Conservation (phyloP, 2,888 invertebrate species). For the Lamproptera curius region DNA sequence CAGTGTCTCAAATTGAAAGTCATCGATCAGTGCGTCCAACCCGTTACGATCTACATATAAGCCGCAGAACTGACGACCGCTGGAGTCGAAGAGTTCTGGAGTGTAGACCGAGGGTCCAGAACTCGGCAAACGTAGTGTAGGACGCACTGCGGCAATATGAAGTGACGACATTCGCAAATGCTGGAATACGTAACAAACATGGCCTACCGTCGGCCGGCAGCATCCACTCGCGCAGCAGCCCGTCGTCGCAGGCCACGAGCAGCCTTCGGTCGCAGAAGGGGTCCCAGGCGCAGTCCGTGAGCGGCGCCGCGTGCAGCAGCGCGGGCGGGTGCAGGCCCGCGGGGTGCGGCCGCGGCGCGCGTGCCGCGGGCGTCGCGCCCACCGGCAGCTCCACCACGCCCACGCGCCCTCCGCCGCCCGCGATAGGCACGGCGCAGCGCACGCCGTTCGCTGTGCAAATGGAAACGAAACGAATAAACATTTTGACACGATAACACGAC, state of each 20-base stretch:
- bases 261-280: conserved; percentile 90
- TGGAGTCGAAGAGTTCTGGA: no score
- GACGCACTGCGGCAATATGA: no score
- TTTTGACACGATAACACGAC: no score
- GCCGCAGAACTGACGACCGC: no score
- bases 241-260: conserved; percentile 94
- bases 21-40: no score
- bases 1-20: no score
- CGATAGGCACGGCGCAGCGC: conserved; percentile 93
- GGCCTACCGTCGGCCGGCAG: conserved; percentile 84
- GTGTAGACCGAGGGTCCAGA: no score
- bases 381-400: conserved; percentile 87
- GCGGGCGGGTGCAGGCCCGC: conserved; percentile 90
- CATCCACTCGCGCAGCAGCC: conserved; percentile 88
- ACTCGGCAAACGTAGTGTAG: no score
- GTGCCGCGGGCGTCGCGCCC: conserved; percentile 42
- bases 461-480: not conserved
- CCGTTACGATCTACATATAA: no score
- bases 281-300: conserved; percentile 97
- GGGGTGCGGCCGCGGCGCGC: conserved; percentile 80
- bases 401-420: conserved; percentile 68
- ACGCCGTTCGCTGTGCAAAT: conserved; percentile 91
- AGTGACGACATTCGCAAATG: no score
- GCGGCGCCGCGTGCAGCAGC: conserved; percentile 92
- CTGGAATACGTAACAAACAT: no score